Evolutionary conservation across 37 sponge, comb jelly and placozoan species (phyloP).

Genomic region (Spongilla lacustris): DNA sequence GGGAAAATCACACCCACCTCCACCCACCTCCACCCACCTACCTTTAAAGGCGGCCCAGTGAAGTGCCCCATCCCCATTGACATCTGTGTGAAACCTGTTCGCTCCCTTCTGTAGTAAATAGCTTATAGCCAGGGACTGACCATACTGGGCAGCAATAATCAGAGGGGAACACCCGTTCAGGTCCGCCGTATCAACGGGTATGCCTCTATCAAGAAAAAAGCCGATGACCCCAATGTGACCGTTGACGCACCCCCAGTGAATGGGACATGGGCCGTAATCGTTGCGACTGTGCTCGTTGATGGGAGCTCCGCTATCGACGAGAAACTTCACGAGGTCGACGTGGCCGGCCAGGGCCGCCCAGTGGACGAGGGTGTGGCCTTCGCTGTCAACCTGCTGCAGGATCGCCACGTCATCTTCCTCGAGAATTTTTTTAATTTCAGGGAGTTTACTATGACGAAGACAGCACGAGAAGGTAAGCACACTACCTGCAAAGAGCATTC

Average conservation of each 20-base stretch:
- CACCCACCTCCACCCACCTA: background rate
- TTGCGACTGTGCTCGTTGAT: conserved; percentile 76
- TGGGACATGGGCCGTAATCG: conserved; percentile 76
- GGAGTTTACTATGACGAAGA: conserved; percentile 32
- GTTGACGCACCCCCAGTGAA: conserved; percentile 88
- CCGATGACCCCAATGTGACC: conserved; percentile 70
- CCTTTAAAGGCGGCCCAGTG: conserved; percentile 94
- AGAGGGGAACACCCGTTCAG: conserved; percentile 82
- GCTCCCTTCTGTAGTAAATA: conserved; percentile 89
- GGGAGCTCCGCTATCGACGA: conserved; percentile 69
- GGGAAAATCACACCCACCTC: too few relatives aligned
- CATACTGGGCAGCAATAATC: conserved; percentile 84
- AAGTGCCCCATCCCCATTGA: conserved; percentile 84
- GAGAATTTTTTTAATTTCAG: conserved; percentile 43
- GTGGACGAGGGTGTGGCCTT: conserved; percentile 81
- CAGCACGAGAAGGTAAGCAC: background rate
- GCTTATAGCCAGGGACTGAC: conserved; percentile 77
- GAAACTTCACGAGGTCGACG: conserved; percentile 50
- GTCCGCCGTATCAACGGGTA: conserved; percentile 70
- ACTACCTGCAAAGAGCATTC: background rate
- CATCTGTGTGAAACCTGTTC: conserved; percentile 71
- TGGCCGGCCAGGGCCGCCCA: conserved; percentile 84
- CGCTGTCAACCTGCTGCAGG: conserved; percentile 30
- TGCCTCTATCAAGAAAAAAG: conserved; percentile 69
- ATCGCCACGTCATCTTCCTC: conserved; percentile 40